Base-by-base conservation (phyloP, 2,113 vertebrate genomes). In the Alosa alosa region DNA sequence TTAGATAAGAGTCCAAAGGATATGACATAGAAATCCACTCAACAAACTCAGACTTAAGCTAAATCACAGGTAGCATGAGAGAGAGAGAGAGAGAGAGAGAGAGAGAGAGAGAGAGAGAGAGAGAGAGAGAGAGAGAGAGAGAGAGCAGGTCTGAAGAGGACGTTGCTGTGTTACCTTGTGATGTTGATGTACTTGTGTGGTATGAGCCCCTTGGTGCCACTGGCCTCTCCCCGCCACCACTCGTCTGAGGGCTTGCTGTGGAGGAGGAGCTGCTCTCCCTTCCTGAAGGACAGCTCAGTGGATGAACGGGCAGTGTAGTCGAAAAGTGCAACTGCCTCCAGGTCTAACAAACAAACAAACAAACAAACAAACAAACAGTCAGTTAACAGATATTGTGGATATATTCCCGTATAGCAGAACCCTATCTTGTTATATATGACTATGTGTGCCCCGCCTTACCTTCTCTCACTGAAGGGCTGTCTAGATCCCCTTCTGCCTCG, bases 131-230 rank as follows among this genome's bases (percentile, higher is more conserved):
- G 55, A 18, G 4, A 17, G 55, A 57, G 15, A 57, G 55, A n/a
- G 22, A 64, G 4, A 64, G 57, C 6, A 64, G 22, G 4, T 55
- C 13, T 57, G 18, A 57, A 6, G 52, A 20, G 18, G 52, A 17
- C 1, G 52, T 7, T 64, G 22, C n/a, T 7, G 39, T 88, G 93
- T 94, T 87, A 96, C 95, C 91, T 90, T 0, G 91, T 64, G 81
- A 96, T 60, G 2, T 52, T 90, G 90, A 96, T 94, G 86, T 95
- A 95, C 60, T 94, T 95, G 91, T 94, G 92, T 0, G 95, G 95
- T 4, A 95, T 91, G 44, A 95, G 94, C 0, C 95, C 95, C 25
- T 88, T 88, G 17, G 64, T 47, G 4, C 93, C 93, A 0, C 87
- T 90, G 0, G 84, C 83, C 86, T 96, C 94, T 3, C 94, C 95